These are phyloP conservation scores for Formica exsecta DNA, from an alignment of 1,140 invertebrate species.

Conservation along the genomic window DNA sequence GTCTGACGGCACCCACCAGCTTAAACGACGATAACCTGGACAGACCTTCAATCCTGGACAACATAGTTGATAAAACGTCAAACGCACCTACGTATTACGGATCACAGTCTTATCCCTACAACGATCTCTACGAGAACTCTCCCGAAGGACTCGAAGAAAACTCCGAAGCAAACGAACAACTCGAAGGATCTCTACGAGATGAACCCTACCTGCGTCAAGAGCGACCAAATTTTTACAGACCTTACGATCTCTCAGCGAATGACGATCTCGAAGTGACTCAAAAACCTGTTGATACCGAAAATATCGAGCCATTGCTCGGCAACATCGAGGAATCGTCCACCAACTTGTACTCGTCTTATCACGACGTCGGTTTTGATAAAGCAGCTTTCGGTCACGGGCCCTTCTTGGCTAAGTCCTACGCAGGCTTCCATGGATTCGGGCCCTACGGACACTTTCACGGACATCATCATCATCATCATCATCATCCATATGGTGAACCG, in stretches of 20 bases:
- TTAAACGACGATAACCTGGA: neutral
- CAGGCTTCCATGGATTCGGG: slow-evolving; percentile 26
- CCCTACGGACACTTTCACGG: slow-evolving; percentile 4
- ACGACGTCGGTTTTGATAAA: neutral
- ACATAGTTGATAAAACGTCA: slow-evolving; percentile 35
- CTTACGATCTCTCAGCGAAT: slow-evolving; percentile 9
- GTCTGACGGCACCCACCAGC: neutral
- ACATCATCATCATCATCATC: neutral
- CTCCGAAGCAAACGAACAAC: neutral
- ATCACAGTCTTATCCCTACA: slow-evolving; percentile 17
- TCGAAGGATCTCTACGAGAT: neutral
- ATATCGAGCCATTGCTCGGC: neutral
- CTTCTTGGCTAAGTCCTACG: slow-evolving; percentile 19
- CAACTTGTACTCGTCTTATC: slow-evolving; percentile 17
- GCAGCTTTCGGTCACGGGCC: slow-evolving; percentile 18
- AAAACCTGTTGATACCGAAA: neutral
- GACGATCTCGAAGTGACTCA: neutral
- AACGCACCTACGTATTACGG: slow-evolving; percentile 22
- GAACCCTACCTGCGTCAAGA: neutral
- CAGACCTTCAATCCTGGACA: neutral
- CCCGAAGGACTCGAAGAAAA: neutral
- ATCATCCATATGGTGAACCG: slow-evolving; percentile 25
- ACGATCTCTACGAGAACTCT: neutral
- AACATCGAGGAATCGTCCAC: slow-evolving; percentile 28
- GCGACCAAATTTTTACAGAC: slow-evolving; percentile 3